Conservation (phyloP, 92 coral and sea anemone genomes). For the Pocillopora meandrina region DNA sequence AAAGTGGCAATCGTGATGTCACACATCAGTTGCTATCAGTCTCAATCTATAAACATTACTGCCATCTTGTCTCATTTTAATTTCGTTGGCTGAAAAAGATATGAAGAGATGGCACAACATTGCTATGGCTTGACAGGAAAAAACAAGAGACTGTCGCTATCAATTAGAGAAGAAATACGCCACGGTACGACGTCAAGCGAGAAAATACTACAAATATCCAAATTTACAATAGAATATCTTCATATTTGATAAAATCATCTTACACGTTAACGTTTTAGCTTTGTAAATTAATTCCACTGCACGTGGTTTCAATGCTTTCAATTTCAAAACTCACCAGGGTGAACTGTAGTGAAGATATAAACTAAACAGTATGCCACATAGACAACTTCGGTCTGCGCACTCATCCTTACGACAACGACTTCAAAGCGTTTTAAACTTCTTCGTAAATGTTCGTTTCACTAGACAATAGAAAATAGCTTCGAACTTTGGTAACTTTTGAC, state of each 20-base stretch:
- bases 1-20: too few relatives aligned
- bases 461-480: slow-evolving; percentile 1
- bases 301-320: slow-evolving; percentile 19
- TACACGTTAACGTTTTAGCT: neutral
- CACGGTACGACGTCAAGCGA: neutral
- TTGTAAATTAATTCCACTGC: neutral
- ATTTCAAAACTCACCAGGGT: slow-evolving; percentile 11
- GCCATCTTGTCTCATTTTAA: too few relatives aligned
- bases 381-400: neutral
- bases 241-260: neutral
- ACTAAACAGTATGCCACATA: slow-evolving; percentile 9
- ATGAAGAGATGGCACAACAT: too few relatives aligned
- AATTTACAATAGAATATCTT: neutral
- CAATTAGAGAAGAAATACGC: neutral
- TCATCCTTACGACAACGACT: slow-evolving; percentile 7
- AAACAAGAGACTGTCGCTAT: neutral
- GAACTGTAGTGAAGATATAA: neutral
- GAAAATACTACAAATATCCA: neutral
- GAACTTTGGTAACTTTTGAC: neutral
- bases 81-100: too few relatives aligned
- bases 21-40: neutral
- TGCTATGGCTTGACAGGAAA: neutral
- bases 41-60: neutral
- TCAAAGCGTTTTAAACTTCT: neutral
- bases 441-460: neutral